phyloP scores from a whole-genome alignment of 2,113 vertebrate species.

The Gracilinanus agilis region DNA sequence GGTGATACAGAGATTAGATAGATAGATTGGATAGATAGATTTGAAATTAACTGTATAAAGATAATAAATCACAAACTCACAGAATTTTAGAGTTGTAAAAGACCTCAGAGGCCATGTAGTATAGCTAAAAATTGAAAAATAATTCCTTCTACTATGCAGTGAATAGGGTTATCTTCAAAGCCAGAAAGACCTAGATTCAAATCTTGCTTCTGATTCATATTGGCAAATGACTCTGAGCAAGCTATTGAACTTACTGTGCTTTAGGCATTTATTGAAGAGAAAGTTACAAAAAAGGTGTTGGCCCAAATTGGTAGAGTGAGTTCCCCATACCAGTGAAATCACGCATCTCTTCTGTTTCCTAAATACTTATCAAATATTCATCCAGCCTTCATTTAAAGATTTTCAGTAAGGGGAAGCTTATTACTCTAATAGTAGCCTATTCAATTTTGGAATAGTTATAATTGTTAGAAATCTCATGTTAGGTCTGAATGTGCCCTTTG shows the following conservation, averaged over 20 bases:
- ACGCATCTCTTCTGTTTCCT: not conserved
- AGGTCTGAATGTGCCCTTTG: not conserved
- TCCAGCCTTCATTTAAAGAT: not conserved
- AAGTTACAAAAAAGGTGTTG: not conserved
- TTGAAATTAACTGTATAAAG: not conserved
- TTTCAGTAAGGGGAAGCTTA: not conserved
- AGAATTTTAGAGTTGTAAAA: not conserved
- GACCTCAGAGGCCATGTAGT: not conserved
- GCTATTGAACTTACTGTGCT: not conserved
- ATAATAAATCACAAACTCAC: not conserved
- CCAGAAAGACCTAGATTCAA: not conserved
- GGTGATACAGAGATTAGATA: not conserved
- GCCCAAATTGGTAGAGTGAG: not conserved
- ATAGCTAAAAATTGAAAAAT: not conserved
- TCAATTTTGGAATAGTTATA: not conserved
- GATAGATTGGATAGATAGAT: not conserved
- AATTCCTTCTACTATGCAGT: not conserved
- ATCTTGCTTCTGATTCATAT: not conserved
- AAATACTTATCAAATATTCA: not conserved
- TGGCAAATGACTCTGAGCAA: not conserved
- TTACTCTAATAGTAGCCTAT: not conserved
- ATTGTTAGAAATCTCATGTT: not conserved
- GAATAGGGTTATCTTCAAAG: not conserved
- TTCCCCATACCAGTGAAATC: not conserved
- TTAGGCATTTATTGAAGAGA: not conserved